Evolutionary conservation across 2,888 invertebrate species (phyloP).

Genomic region (Agrypnus murinus): DNA sequence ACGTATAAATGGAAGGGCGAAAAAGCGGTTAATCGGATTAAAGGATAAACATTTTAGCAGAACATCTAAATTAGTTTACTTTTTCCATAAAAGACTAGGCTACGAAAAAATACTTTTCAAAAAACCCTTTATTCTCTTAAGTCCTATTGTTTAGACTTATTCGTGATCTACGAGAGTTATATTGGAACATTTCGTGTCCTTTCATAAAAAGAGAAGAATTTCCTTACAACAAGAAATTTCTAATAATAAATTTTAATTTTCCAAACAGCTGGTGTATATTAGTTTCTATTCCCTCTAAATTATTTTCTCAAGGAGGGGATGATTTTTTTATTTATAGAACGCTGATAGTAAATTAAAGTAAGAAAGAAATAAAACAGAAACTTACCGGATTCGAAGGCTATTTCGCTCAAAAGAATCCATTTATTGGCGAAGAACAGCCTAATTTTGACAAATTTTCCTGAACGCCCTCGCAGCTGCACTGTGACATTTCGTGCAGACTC

Average conservation of each 20-base stretch:
- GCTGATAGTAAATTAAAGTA: conserved; percentile 18
- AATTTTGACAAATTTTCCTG: conserved; percentile 84
- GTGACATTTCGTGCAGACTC: conserved; percentile 80
- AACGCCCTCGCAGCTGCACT: conserved; percentile 82
- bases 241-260: too few species aligned
- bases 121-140: conserved; percentile 8
- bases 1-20: conserved; percentile 56
- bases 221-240: too few species aligned
- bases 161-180: too few species aligned
- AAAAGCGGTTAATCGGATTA: conserved; percentile 52
- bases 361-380: conserved; percentile 27
- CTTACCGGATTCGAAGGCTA: conserved; percentile 88
- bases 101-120: conserved; percentile 12
- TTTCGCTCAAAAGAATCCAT: conserved; percentile 93
- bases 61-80: conserved; percentile 45
- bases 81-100: conserved; percentile 25
- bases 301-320: neutral
- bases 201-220: too few species aligned
- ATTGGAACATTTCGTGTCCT: too few species aligned
- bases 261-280: conserved; percentile 14
- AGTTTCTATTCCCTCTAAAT: neutral
- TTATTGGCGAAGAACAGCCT: conserved; percentile 85
- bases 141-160: neutral
- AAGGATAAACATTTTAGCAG: conserved; percentile 47
- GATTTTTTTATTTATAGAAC: neutral